A percentile compares a stretch with the other conserved stretches of the same genome.
Evolutionary conservation across 2,113 vertebrate genomes (phyloP).

Genomic region (Pterocles burchelli): DNA sequence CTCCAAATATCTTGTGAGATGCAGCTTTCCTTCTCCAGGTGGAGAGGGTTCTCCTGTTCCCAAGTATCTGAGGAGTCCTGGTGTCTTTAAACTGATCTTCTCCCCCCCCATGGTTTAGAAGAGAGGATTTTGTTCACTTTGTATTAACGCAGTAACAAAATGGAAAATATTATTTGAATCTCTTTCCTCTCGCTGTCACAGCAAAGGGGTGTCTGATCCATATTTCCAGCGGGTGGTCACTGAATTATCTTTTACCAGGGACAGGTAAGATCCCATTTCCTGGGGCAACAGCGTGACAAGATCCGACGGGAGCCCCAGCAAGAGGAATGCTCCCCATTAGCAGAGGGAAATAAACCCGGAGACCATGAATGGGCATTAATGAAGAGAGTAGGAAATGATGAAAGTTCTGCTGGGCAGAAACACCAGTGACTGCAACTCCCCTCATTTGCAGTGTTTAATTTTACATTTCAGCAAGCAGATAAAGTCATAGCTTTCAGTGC

Average conservation of each 20-base stretch:
- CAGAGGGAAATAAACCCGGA: neutral
- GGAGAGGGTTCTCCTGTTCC: neutral
- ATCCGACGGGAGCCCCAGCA: neutral
- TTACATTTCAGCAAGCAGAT: slow-evolving; percentile 13
- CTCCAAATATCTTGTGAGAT: neutral
- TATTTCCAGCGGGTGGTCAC: neutral
- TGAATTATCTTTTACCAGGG: neutral
- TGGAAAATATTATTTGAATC: neutral
- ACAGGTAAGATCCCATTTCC: neutral
- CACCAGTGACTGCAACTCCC: neutral
- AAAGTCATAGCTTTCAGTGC: neutral
- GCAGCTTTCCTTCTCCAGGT: too few relatives aligned
- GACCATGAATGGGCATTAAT: neutral
- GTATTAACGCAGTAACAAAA: too few relatives aligned
- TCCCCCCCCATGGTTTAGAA: too few relatives aligned
- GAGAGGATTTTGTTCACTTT: neutral
- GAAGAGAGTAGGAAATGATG: neutral
- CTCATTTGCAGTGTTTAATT: slow-evolving; percentile 14
- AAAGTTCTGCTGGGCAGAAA: neutral
- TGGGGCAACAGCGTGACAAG: accelerated
- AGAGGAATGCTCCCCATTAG: neutral
- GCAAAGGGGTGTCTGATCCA: neutral
- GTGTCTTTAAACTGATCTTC: neutral
- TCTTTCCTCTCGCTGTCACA: neutral
- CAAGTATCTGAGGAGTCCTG: neutral